These are phyloP conservation scores for Noctilio leporinus DNA, from an alignment of 2,113 vertebrate species.

Conservation along the genomic window DNA sequence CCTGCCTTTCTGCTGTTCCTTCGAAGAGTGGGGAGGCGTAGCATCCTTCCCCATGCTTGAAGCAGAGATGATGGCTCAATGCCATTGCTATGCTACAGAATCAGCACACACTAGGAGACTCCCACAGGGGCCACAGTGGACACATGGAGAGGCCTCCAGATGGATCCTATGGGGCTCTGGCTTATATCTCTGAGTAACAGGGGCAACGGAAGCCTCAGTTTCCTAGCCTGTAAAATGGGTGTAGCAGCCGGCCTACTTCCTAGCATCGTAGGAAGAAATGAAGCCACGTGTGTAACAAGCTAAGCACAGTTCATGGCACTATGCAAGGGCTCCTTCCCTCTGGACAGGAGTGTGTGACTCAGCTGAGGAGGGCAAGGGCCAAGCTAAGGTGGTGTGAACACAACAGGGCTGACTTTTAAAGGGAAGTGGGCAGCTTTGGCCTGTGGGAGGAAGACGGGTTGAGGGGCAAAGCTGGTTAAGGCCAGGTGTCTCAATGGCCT, in stretches of 20 bases:
- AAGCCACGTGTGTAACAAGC: accelerated
- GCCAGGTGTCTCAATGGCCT: neutral
- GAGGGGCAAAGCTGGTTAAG: neutral
- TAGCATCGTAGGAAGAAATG: accelerated
- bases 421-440: neutral
- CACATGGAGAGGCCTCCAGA: neutral
- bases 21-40: neutral
- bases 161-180: neutral
- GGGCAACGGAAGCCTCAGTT: neutral
- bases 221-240: neutral
- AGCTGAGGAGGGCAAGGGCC: neutral
- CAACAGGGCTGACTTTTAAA: neutral
- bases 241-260: neutral
- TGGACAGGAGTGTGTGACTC: neutral
- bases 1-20: neutral
- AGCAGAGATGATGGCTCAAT: neutral
- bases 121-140: neutral
- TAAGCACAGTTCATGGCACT: accelerated
- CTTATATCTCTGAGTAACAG: neutral
- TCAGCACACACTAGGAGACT: neutral
- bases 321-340: no score
- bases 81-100: neutral
- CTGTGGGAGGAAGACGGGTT: neutral
- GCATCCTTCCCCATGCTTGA: accelerated
- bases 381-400: neutral